A percentile compares a stretch with the other conserved stretches of the same genome.
Evolutionary conservation across 2,113 vertebrate genomes (phyloP).

Genomic region (Melanostigma gelatinosum): DNA sequence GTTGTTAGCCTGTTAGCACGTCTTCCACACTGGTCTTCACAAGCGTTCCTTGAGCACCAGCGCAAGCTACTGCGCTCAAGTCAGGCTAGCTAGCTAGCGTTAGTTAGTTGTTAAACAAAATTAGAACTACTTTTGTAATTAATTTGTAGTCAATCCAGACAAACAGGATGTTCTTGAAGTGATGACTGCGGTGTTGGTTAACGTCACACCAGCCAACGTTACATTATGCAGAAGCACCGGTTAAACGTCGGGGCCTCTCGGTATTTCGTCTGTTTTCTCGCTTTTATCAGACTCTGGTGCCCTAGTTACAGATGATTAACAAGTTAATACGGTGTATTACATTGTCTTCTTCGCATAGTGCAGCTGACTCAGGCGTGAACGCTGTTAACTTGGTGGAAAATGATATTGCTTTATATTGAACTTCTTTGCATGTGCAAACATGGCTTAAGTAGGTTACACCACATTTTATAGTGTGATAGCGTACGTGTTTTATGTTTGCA

Average conservation of each 20-base stretch:
- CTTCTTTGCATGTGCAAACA: slow-evolving; percentile 19
- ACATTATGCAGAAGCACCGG: slow-evolving; percentile 5
- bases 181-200: not conserved
- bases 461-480: not conserved
- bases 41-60: slow-evolving; percentile 46
- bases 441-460: not conserved
- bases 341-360: not conserved
- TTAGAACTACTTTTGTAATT: fast-evolving
- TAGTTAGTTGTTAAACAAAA: not conserved
- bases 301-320: not conserved
- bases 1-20: slow-evolving; percentile 49
- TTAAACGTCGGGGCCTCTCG: slow-evolving; percentile 25
- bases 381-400: not conserved
- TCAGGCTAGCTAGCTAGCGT: slow-evolving; percentile 13
- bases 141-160: fast-evolving
- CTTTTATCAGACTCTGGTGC: not conserved
- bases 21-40: slow-evolving; percentile 35
- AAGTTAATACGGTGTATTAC: not conserved
- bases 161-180: not conserved
- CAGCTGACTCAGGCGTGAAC: not conserved
- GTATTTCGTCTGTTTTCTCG: not conserved
- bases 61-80: slow-evolving; percentile 38
- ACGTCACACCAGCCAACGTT: not conserved
- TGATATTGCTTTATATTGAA: not conserved
- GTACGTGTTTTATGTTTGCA: slow-evolving; percentile 27